Base-by-base conservation (phyloP, 1,140 invertebrate genomes). In the Neoseiulus cucumeris region DNA sequence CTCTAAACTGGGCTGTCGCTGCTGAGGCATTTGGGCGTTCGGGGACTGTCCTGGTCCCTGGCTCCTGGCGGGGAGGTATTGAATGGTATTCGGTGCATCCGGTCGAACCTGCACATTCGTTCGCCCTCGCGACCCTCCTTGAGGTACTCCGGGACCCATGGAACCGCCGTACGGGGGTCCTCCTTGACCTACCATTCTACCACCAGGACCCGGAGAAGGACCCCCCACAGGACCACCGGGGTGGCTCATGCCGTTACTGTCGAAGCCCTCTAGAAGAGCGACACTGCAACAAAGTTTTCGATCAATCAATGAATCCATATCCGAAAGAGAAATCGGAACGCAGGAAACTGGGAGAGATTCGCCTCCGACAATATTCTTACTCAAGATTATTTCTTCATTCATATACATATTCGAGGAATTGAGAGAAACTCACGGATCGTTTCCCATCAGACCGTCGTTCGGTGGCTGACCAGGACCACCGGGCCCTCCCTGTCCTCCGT, bases 51-150 rank as follows among this genome's bases (percentile, higher is more conserved):
- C 41, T 79, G 66, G 77, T 69, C 84, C 80, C 72, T 88, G 87
- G 12, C 87, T 84, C 76, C 89, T 81, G 42, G 90, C 89, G 28
- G 92, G 92, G 73, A 96, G 82, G 80, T 97, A 97, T 78, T 96
- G 92, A 72, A 97, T 96, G 14, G 92, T 96, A 75, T 96, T 96
- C 0, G 92, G 92, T 1, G 91, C 91, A 76, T 87, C 93, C 1
- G 91, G 86, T 78, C 95, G 95, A 28, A 96, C 91, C 69, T 79
- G 77, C 67, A 80, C 73, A 71, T 76, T 78, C 39, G 77, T 65
- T 33, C 65, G 65, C 68, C 42, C 66, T 64, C 42, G 69, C 59
- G 65, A 68, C 45, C 51, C 65, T 39, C 65, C 42, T 66, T 65
- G 65, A 17, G 42, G 30, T 12, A 18, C 25, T 66, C 64, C 30